Base-by-base conservation (phyloP, 2,113 vertebrate genomes). In the Rutilus rutilus region DNA sequence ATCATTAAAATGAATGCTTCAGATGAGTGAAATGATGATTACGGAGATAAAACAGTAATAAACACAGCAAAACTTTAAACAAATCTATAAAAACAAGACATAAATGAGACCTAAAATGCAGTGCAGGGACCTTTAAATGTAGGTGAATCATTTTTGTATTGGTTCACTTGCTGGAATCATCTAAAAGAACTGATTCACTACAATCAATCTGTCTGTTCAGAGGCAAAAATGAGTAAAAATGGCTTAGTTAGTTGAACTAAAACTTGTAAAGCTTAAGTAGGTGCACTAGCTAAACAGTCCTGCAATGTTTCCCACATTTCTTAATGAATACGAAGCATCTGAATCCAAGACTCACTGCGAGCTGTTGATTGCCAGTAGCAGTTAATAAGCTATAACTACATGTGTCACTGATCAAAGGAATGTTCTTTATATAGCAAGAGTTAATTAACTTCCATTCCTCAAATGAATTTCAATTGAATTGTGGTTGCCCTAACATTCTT, bases 321-420 rank as follows among this genome's bases (percentile, higher is more conserved):
- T 64, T 45, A 84, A 83, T 75, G 67, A 85, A 83, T 36, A 79
- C 25, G 15, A 50, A 84, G 45, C 27, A 21, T 77, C 5, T 60
- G 74, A 87, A 88, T 33, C 54, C 86, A 86, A 73, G 60, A 87
- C 59, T 21, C 78, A 89, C 30, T 78, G 45, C 80, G 65, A 78
- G 82, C 86, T 78, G 84, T 84, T 84, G 85, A 89, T 76, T 85
- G 88, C 79, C 86, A 52, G 89, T 87, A 45, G 86, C 81, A 60
- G 76, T 82, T 87, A 82, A 91, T 89, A 89, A 74, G 85, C 82
- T 30, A 30, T 89, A 89, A 92, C 91, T 92, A 91, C 88, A 91
- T 39, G 87, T 92, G 90, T 90, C 90, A 87, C 84, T 89, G 91
- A 93, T 92, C 89, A 90, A 71, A 81, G 23, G 47, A 89, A 77